Percentiles rank a stretch among this genome's conserved stretches.
Conservation (phyloP, 2,113 vertebrate species). For the Thunnus maccoyii region DNA sequence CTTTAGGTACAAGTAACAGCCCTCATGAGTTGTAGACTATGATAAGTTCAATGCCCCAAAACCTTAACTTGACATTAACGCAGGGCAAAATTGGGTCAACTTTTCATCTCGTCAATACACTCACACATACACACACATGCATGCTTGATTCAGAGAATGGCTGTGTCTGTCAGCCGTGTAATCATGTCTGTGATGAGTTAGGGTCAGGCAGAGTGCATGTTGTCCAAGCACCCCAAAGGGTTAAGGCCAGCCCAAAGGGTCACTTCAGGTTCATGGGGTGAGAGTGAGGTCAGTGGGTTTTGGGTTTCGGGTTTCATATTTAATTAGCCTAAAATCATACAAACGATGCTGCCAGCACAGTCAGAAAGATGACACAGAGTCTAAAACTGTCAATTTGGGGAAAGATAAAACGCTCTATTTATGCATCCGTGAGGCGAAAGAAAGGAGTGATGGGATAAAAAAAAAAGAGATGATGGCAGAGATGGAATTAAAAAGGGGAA, state of each 20-base stretch:
- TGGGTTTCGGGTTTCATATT: constrained; percentile 16
- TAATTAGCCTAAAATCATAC: constrained; percentile 26
- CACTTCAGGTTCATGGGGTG: constrained; percentile 66
- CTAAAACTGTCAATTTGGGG: not conserved
- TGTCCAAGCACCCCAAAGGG: constrained; percentile 55
- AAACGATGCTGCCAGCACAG: not conserved
- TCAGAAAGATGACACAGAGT: not conserved
- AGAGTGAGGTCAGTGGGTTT: constrained; percentile 59
- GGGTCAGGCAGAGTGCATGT: constrained; percentile 71
- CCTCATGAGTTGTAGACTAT: not conserved
- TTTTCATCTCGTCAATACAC: not conserved
- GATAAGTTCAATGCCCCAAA: not conserved
- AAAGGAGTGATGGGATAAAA: not conserved
- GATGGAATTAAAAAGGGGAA: not conserved
- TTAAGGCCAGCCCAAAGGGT: constrained; percentile 57
- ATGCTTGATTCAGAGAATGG: constrained; percentile 16
- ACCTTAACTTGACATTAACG: not conserved
- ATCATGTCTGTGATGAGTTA: constrained; percentile 52
- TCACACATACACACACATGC: not conserved
- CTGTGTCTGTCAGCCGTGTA: constrained; percentile 31
- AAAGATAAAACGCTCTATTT: not conserved
- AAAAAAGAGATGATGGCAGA: not conserved
- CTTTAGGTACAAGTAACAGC: not conserved
- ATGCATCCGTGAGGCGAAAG: constrained; percentile 6
- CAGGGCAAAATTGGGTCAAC: constrained; percentile 11